Base-by-base conservation (phyloP, 2,888 invertebrate species). In the Thalpophila matura region DNA sequence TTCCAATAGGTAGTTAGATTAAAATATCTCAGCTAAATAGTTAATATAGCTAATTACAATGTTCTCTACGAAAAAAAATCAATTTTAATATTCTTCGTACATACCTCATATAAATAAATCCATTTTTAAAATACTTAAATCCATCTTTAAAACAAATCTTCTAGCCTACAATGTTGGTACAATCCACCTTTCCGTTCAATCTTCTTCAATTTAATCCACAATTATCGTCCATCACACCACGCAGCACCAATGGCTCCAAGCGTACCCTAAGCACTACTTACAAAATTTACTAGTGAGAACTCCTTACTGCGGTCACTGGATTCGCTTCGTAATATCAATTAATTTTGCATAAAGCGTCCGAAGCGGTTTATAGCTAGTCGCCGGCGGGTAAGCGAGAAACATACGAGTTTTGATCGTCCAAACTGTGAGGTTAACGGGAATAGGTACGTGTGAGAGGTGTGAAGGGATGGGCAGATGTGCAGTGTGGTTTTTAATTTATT, bases 281-380 rank as follows among this genome's bases (percentile, higher is more conserved):
- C 47, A 50, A 54, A 75, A 70, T 61, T 37, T 61, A 75, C 47
- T 35, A 62, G 76, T 71, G 71, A 55, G 70, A 70, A 61, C 26
- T 63, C 27, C 70, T 71, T 43, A 56, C 62, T 70, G 62, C 63
- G 31, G 42, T 16, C 26, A 4, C 14, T 26, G 67, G 31, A 37
- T 46, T 72, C 40, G 51, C 76, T 71, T 50, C 31, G 64, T 74
- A 78, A 69, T 78, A 74, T 74, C 61, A 74, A 75, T 75, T 75
- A 75, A 75, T 69, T 78, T 78, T 78, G 40, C 78, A 78, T 75
- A 78, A 75, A 78, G 33, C 66, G 59, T 56, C 27, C 6, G 12
- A 53, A 57, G 47, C 40, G 31, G 77, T 56, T 73, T 70, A 75
- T 70, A 55, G 54, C 37, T 9, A 51, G 47, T 75, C 47, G 71